A percentile compares a stretch with the other conserved stretches of the same genome.
Evolutionary conservation across 2,888 invertebrate species (phyloP).

Genomic region (Drosophila atroscutellata): DNA sequence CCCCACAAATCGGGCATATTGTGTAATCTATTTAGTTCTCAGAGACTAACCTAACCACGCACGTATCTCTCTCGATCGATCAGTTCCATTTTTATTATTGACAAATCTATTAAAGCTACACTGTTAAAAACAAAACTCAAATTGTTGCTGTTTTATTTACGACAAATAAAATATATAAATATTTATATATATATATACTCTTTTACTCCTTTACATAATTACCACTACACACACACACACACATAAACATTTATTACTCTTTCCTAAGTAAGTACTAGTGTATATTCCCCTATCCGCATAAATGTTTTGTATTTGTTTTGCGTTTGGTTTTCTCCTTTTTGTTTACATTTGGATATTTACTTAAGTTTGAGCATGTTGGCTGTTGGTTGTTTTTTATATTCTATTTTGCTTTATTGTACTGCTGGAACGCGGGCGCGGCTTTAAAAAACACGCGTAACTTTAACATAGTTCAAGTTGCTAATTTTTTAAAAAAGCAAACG

Average conservation of each 20-base stretch:
- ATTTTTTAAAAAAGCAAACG: slow-evolving; percentile 50
- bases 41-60: slow-evolving; percentile 73
- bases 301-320: slow-evolving; percentile 56
- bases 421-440: slow-evolving; percentile 67
- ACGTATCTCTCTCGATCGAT: slow-evolving; percentile 59
- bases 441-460: slow-evolving; percentile 47
- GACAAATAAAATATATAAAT: slow-evolving; percentile 38
- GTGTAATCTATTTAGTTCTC: slow-evolving; percentile 54
- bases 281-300: slow-evolving; percentile 48
- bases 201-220: slow-evolving; percentile 22
- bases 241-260: slow-evolving; percentile 34
- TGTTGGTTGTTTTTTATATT: slow-evolving; percentile 62
- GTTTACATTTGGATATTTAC: slow-evolving; percentile 12
- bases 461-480: slow-evolving; percentile 33
- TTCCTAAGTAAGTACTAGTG: slow-evolving; percentile 54
- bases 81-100: slow-evolving; percentile 50
- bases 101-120: slow-evolving; percentile 73
- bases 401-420: slow-evolving; percentile 63
- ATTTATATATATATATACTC: slow-evolving; percentile 30
- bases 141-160: slow-evolving; percentile 77
- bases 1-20: slow-evolving; percentile 44
- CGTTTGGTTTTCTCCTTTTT: slow-evolving; percentile 18
- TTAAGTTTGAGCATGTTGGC: slow-evolving; percentile 69
- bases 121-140: slow-evolving; percentile 66
- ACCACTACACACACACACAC: slow-evolving; percentile 18